Evolutionary conservation across 1,140 invertebrate genomes (phyloP), one percentile per base, ranked within the genome.

Genomic region (Lerema accius): DNA sequence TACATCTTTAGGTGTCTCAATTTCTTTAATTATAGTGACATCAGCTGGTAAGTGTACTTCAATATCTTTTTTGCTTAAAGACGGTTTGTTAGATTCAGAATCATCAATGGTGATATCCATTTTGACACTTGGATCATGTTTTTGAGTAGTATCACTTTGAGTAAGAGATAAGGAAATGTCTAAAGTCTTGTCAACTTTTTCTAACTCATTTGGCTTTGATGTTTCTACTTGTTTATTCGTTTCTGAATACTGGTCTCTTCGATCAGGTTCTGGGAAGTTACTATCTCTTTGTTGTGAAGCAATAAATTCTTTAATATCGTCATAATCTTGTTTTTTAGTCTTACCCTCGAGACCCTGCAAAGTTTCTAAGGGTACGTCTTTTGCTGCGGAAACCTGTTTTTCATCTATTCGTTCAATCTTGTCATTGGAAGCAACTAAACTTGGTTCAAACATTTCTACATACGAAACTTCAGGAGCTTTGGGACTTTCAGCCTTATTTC

Each of bases 51-150:
- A 62, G 35, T 63, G 43, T 1, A 81, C 69, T 58, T 73, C 66
- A 40, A 87, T 71, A 55, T 87, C 76, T 75, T 85, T 87, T 65
- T 87, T 85, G 11, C 82, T 75, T 45, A 84, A 6, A 0, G 45
- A 40, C 3, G 82, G 70, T 28, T 65, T 55, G 15, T 62, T 19
- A 0, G 61, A 46, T 45, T 81, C 76, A 46, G 63, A 74, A 0
- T 76, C 63, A 69, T 81, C 78, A 58, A 84, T 53, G 67, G 78
- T 82, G 0, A 86, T 46, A 43, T 89, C 78, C n/a, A 82, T 17
- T 63, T 76, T 64, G 6, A 86, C 72, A 63, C 77, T 78, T 1
- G 86, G 84, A 63, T 82, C 59, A 10, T 39, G 35, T 58, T 69
- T 66, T 10, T 68, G 63, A 15, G 35, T 51, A n/a, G 61, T 23